phyloP scores from a whole-genome alignment of 2,888 invertebrate species.

The Oligia latruncula region DNA sequence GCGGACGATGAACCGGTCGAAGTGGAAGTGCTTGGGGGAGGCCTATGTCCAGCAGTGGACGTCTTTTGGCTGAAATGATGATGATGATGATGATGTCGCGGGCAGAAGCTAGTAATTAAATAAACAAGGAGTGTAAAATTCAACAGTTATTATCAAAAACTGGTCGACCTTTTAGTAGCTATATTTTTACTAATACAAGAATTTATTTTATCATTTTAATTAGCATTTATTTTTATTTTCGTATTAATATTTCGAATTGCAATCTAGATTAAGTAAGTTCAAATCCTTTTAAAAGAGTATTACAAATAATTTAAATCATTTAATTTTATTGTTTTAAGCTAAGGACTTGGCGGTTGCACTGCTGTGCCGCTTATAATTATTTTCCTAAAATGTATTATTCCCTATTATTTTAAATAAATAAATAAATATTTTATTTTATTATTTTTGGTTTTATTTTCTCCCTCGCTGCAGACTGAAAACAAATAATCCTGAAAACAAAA shows the following conservation, averaged over 20 bases:
- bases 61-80: no score
- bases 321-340: conserved; percentile 12
- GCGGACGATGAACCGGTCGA: no score
- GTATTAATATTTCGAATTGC: conserved; percentile 48
- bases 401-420: conserved; percentile 48
- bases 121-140: not conserved
- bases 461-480: not conserved
- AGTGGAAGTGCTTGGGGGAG: no score
- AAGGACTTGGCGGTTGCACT: conserved; percentile 26
- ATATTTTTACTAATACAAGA: conserved; percentile 34
- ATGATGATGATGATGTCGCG: no score
- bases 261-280: conserved; percentile 44
- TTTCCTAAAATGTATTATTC: conserved; percentile 58
- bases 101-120: not conserved
- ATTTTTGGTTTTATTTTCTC: conserved; percentile 18
- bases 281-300: conserved; percentile 49
- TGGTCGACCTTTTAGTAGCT: conserved; percentile 57
- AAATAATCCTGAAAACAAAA: not conserved
- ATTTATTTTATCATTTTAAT: conserved; percentile 35
- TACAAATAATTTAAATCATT: conserved; percentile 37
- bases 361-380: conserved; percentile 34
- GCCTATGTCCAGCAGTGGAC: no score
- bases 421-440: conserved; percentile 52
- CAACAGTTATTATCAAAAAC: conserved; percentile 58
- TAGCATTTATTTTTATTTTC: conserved; percentile 59